Base-by-base conservation (phyloP, 1,140 invertebrate genomes). In the Sitodiplosis mosellana region DNA sequence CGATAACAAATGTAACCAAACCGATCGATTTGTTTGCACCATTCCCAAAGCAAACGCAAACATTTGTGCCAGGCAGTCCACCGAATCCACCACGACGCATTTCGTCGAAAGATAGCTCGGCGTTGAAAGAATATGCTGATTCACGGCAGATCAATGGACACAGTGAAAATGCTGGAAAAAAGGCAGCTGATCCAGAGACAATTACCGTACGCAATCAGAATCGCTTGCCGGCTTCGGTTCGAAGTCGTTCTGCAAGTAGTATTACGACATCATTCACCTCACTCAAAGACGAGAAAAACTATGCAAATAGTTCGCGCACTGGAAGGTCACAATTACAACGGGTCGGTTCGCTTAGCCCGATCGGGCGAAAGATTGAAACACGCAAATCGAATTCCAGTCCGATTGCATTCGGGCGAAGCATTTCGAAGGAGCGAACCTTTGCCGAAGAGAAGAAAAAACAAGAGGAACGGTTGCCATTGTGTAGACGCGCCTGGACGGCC, bases 81-180 rank as follows among this genome's bases (percentile, higher is more conserved):
- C 42, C 43, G 19, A n/a, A 40, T 10, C 59, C 55, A 34, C 56
- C 60, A 5, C 61, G 61, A 46, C 60, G 84, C 51, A 72, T 73
- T 55, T 87, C 83, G 0, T 86, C 82, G 1, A 75, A 75, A 54
- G 75, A 78, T 47, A 84, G 76, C 61, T 73, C 73, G 27, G 83
- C 78, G 7, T 59, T 84, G 1, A 71, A 73, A 58, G 59, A 82
- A 15, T 75, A 78, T n/a, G 73, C 75, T 12, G 21, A 49, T 19
- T 11, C 14, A 22, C 2, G 20, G 3, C 5, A 27, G 5, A 8
- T 2, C 8, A n/a, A 2, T 22, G 5, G 11, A 22, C 10, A 27
- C 17, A 11, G 17, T 7, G 56, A 48, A 58, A 56, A 3, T 57
- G 60, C 46, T 27, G 38, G 3, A 19, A 47, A 11, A 27, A 21